Evolutionary conservation across 2,113 vertebrate species (phyloP), one percentile per base, ranked within the genome.

Genomic region (Chloroceryle aenea): DNA sequence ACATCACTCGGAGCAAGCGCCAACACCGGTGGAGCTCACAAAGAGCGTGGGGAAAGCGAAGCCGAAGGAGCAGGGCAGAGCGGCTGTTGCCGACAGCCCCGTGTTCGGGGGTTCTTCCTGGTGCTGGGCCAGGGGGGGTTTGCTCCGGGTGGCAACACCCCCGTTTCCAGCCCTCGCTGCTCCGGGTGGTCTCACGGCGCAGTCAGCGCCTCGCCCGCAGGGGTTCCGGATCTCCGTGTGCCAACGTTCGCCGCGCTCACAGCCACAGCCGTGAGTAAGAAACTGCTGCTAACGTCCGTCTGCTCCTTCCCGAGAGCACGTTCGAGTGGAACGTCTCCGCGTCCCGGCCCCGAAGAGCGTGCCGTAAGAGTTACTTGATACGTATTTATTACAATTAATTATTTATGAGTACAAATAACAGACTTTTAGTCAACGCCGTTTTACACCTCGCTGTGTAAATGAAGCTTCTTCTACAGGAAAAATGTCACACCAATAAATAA

Each of bases 381-480:
- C 97, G 94, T 99, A 99, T 99, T 99, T 99, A 99, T 99, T 99
- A 99, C 98, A 98, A 97, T 99, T 98, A 99, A 98, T 99, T 99
- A 99, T 99, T 99, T 99, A 99, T 99, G 99, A 98, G 99, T 98
- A 98, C 99, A 98, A 99, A 98, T 98, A 98, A 98, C 98, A 98
- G 98, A 99, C 98, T 99, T 98, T 97, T 97, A 45, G 81, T 92
- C 71, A 38, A 92, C 88, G 97, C 97, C 97, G 92, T 99, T 61
- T 98, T 98, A 98, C 98, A 97, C 98, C 94, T 78, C 43, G 96
- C 98, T 97, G 98, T 99, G 98, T 99, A 97, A 99, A 99, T 93
- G 97, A 97, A 98, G 97, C 97, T 85, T 97, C 96, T 94, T 97
- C 97, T 98, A 98, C 98, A 98, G 98, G 98, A 98, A 97, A 96